A percentile compares a stretch with the other conserved stretches of the same genome.
Conservation (phyloP, 1,140 invertebrate genomes). For the Brachionus paranguensis region DNA sequence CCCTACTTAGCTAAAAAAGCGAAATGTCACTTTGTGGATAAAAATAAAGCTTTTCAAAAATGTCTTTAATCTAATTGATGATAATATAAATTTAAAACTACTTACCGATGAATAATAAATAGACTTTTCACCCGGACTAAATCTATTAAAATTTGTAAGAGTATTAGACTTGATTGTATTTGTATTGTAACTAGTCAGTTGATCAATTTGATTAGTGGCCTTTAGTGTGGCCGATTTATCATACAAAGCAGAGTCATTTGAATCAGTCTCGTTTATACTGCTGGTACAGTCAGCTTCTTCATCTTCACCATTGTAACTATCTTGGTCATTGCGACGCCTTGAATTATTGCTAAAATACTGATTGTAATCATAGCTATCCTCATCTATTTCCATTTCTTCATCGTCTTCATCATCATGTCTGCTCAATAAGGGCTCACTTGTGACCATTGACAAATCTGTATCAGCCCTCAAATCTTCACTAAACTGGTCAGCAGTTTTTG, state of each 20-base stretch:
- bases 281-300: not conserved
- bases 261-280: conserved; percentile 1
- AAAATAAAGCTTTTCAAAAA: no score
- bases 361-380: not conserved
- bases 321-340: not conserved
- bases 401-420: not conserved
- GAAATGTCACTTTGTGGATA: no score
- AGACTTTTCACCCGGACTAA: conserved; percentile 16
- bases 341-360: not conserved
- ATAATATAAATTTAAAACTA: no score
- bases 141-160: conserved; percentile 1
- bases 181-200: not conserved
- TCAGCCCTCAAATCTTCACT: not conserved
- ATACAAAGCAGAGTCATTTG: not conserved
- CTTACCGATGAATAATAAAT: conserved; percentile 38
- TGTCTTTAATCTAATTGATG: no score
- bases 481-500: not conserved
- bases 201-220: conserved; percentile 13
- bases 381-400: not conserved
- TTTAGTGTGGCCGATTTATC: conserved; percentile 4
- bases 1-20: no score
- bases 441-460: not conserved
- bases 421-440: not conserved
- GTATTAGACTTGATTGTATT: conserved; percentile 8
- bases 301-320: conserved; percentile 8